Evolutionary conservation across 2,797 vertebrate species (phyloP).

Genomic region (Semaprochilodus insignis): DNA sequence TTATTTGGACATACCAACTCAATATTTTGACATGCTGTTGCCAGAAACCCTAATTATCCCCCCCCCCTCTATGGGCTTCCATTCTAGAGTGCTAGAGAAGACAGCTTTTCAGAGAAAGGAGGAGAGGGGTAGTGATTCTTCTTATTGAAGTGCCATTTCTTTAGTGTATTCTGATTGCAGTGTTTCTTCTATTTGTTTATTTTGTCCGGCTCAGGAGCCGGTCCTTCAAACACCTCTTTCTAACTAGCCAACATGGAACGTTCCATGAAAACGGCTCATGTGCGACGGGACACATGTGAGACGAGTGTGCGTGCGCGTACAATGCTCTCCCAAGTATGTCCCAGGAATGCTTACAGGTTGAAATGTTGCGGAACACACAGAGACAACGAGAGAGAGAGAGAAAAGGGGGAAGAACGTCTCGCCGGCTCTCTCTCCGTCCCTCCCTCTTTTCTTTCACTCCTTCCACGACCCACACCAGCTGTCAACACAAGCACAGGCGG

Average conservation of each 20-base stretch:
- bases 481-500: slow-evolving; percentile 60
- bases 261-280: slow-evolving; percentile 35
- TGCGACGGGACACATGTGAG: slow-evolving; percentile 15
- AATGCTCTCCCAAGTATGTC: slow-evolving; percentile 22
- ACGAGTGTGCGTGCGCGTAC: not conserved
- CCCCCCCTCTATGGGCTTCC: slow-evolving; percentile 18
- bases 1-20: too few species aligned
- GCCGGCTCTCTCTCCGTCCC: not conserved
- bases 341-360: slow-evolving; percentile 39
- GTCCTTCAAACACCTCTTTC: too few species aligned
- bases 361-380: slow-evolving; percentile 49
- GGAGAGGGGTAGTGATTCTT: slow-evolving; percentile 29
- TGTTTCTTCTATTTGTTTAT: slow-evolving; percentile 13
- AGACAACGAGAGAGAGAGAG: slow-evolving; percentile 26
- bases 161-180: slow-evolving; percentile 58
- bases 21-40: too few species aligned
- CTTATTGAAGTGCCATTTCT: slow-evolving; percentile 20
- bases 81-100: not conserved
- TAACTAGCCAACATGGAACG: slow-evolving; percentile 44
- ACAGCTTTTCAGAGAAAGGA: not conserved
- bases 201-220: slow-evolving; percentile 9
- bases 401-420: slow-evolving; percentile 45
- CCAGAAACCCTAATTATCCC: not conserved
- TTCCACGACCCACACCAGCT: slow-evolving; percentile 49
- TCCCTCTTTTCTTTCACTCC: not conserved